A percentile compares a stretch with the other conserved stretches of the same genome.
These are phyloP conservation scores for Cherax quadricarinatus DNA, from an alignment of 1,140 invertebrate genomes.

Conservation along the genomic window DNA sequence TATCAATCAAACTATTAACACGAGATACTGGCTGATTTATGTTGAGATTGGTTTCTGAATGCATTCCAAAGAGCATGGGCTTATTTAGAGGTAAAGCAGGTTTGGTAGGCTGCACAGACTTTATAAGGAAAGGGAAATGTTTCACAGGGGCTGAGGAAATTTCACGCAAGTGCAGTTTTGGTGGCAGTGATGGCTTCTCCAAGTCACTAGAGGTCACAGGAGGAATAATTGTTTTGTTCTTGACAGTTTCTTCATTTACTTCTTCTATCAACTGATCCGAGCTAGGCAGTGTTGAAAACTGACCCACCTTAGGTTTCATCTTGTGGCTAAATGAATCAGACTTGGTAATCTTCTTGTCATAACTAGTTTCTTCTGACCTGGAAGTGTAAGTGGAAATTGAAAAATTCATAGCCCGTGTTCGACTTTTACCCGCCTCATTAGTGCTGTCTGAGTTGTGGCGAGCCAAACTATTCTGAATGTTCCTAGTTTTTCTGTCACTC, in stretches of 20 bases:
- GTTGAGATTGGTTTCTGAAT: conserved; percentile 4
- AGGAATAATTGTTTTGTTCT: background rate
- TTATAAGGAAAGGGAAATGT: background rate
- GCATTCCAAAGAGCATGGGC: conserved; percentile 4
- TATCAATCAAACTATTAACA: conserved; percentile 26
- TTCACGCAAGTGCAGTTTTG: conserved; percentile 3
- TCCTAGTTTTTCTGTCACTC: background rate
- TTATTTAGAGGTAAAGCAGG: conserved; percentile 25
- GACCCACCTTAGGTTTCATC: background rate
- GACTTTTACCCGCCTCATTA: conserved; percentile 9
- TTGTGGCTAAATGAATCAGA: conserved; percentile 59
- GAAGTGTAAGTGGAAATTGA: conserved; percentile 73
- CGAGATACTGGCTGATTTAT: conserved; percentile 2
- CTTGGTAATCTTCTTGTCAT: conserved; percentile 65
- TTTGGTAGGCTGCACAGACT: background rate
- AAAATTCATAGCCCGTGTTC: conserved; percentile 50
- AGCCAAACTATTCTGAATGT: background rate
- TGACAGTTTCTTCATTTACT: background rate
- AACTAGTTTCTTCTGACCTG: conserved; percentile 63
- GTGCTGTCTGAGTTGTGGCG: conserved; percentile 30
- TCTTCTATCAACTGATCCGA: background rate
- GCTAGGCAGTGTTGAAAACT: background rate
- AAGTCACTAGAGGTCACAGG: background rate
- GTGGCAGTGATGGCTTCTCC: conserved; percentile 1
- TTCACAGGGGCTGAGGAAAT: conserved; percentile 21